These are phyloP conservation scores for Xestia sexstrigata DNA, from an alignment of 2,888 invertebrate species.

Conservation along the genomic window DNA sequence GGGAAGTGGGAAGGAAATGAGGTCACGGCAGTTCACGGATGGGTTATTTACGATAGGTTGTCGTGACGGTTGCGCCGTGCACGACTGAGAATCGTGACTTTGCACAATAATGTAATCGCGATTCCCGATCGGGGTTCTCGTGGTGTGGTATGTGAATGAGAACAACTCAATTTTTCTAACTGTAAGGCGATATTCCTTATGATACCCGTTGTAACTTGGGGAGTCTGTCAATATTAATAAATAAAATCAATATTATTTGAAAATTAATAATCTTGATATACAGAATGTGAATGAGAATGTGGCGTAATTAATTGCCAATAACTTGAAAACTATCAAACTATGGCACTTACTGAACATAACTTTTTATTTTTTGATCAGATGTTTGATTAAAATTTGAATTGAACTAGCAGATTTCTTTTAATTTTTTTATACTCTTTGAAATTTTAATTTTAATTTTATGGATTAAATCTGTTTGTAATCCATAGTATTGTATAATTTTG, in stretches of 20 bases:
- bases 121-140: neutral
- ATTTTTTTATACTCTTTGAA: too few species aligned
- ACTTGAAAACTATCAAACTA: neutral
- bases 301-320: neutral
- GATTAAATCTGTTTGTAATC: neutral
- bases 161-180: neutral
- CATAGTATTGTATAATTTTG: neutral
- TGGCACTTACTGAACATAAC: neutral
- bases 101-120: constrained; percentile 15
- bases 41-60: constrained; percentile 34
- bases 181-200: neutral
- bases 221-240: neutral
- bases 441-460: neutral
- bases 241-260: too few species aligned
- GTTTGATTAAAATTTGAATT: too few species aligned
- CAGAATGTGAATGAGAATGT: too few species aligned
- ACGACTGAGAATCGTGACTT: constrained; percentile 30
- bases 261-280: too few species aligned
- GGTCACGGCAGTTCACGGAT: constrained; percentile 34
- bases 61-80: constrained; percentile 18
- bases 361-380: neutral
- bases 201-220: neutral
- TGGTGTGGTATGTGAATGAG: neutral
- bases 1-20: neutral
- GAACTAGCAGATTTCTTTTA: too few species aligned